Base-by-base conservation (phyloP, 1,140 invertebrate species). In the Mycetomoellerius zeteki region DNA sequence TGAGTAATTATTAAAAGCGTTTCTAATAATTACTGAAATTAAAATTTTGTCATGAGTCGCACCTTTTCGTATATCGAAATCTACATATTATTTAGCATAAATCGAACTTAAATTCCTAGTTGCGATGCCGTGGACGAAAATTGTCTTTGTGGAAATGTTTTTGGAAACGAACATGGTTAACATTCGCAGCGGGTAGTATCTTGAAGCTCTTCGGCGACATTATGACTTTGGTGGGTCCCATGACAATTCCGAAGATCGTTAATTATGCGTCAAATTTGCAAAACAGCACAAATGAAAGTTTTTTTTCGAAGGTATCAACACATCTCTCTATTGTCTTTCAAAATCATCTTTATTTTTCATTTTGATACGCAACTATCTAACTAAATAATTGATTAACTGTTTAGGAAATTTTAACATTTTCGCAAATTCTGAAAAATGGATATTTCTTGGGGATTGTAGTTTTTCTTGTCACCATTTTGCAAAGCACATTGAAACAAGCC, bases 401-500 rank as follows among this genome's bases (percentile, higher is more conserved):
- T 80, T 24, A 93, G 91, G 73, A 80, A 58, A 88, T 84, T 56
- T 87, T 93, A 37, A 93, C 90, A 16, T 85, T 93, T 58, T 90
- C 91, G 24, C 96, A 98, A 93, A 97, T 98, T 89, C 90, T 97
- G 65, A 95, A 94, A 86, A 98, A 98, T 95, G 98, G 98, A 21
- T 98, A 98, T 94, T 96, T 98, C 19, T 96, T 98, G 95, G 96
- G 97, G 33, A 94, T 97, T 67, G 93, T 98, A 16, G 96, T 98
- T 54, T 96, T 98, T 27, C 76, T 98, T 16, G 96, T 97, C n/a
- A 96, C 97, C 10, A 92, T 98, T 54, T 95, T 97, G 24, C 98
- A 98, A 95, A 97, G 97, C 86, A 97, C 97, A 37, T 96, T 98
- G 69, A 98, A 98, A n/a, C 98, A 99, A 95, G 97, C 97, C 77